A percentile compares a stretch with the other conserved stretches of the same genome.
These are phyloP conservation scores for Oopsacas minuta DNA, from an alignment of 37 sponge, comb jelly and placozoan species.

Conservation along the genomic window DNA sequence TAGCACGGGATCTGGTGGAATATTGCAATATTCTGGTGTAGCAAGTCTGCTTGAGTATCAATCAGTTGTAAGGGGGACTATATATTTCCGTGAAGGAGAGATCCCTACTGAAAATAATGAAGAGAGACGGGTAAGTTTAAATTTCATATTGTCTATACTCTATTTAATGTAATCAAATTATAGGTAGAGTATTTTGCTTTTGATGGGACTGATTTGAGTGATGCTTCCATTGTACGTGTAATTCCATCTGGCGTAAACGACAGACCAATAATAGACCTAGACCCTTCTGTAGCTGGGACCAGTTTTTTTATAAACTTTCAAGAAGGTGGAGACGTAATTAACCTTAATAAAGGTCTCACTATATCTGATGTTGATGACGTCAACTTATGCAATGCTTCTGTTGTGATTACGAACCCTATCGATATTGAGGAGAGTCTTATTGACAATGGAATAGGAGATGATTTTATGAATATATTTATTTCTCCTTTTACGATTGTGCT, in stretches of 20 bases:
- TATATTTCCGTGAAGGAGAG: not conserved
- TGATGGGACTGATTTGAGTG: not conserved
- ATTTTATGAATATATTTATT: not conserved
- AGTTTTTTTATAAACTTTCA: not conserved
- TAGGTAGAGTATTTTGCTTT: not conserved
- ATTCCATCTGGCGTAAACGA: constrained; percentile 2
- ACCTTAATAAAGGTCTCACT: not conserved
- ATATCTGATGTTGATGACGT: not conserved
- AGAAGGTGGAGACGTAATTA: not conserved
- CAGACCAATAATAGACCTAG: constrained; percentile 13
- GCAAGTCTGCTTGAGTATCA: not conserved
- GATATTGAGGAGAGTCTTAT: not conserved
- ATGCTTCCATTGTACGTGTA: not conserved
- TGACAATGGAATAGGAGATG: not conserved
- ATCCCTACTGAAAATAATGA: not conserved
- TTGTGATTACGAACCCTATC: not conserved
- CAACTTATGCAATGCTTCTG: not conserved
- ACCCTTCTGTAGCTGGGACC: not conserved
- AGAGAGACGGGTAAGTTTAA: not conserved
- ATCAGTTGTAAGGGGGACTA: not conserved
- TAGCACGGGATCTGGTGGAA: not conserved
- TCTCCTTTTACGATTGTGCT: not conserved
- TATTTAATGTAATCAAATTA: not conserved
- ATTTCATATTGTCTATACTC: not conserved
- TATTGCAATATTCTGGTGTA: not conserved